Evolutionary conservation across 2,888 invertebrate species (phyloP).

Genomic region (Scelioninae gen. 1): DNA sequence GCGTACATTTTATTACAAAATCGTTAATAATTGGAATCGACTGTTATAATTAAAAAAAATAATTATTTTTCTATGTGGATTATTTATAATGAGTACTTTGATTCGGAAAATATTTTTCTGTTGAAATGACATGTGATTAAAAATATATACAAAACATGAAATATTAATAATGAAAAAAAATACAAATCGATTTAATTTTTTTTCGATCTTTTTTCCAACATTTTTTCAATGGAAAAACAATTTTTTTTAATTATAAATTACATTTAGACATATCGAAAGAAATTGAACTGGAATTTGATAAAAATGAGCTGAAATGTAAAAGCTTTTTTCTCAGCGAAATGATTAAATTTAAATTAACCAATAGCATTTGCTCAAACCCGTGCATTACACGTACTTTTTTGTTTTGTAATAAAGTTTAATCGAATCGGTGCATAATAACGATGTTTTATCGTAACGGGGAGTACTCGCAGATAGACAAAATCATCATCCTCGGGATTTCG

Average conservation of each 20-base stretch:
- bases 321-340: constrained; percentile 1
- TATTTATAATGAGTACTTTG: too few relatives aligned
- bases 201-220: too few relatives aligned
- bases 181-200: too few relatives aligned
- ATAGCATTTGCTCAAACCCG: constrained; percentile 24
- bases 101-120: too few relatives aligned
- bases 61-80: constrained; percentile 21
- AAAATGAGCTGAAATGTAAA: too few relatives aligned
- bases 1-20: constrained; percentile 32
- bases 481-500: constrained; percentile 59
- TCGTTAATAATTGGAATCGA: constrained; percentile 24
- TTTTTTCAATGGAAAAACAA: too few relatives aligned
- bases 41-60: constrained; percentile 19
- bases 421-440: constrained; percentile 68
- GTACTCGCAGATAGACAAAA: constrained; percentile 65
- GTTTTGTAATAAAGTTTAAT: constrained; percentile 62
- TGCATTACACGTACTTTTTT: constrained; percentile 40
- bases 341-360: constrained; percentile 44
- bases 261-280: too few relatives aligned
- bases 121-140: too few relatives aligned
- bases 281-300: too few relatives aligned
- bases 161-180: too few relatives aligned
- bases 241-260: too few relatives aligned
- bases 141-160: too few relatives aligned
- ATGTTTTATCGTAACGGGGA: constrained; percentile 59